Evolutionary conservation across 2,113 vertebrate genomes (phyloP).

Genomic region (Psilopsiagon aurifrons): DNA sequence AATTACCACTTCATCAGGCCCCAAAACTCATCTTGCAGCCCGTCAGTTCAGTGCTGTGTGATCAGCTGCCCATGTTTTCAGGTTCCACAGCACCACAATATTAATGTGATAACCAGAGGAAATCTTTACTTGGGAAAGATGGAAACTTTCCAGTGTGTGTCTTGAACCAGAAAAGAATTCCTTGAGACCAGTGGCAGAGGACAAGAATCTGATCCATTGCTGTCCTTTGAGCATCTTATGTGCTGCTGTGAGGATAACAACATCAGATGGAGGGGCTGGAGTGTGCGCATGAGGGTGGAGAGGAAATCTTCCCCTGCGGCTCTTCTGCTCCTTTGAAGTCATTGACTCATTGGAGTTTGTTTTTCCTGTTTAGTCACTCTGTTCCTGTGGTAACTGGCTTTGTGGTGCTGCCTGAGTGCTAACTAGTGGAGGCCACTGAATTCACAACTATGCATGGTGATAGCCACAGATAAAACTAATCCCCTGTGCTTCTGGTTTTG

Average conservation of each 20-base stretch:
- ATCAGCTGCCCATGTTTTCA: background rate
- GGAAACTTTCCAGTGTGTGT: background rate
- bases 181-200: background rate
- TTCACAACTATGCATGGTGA: background rate
- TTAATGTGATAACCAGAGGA: background rate
- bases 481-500: background rate
- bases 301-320: background rate
- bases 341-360: conserved; percentile 29
- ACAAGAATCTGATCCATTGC: background rate
- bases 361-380: conserved; percentile 14
- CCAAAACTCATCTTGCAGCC: background rate
- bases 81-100: background rate
- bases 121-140: background rate
- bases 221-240: background rate
- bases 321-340: conserved; percentile 38
- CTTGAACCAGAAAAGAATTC: background rate
- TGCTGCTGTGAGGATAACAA: background rate
- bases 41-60: background rate
- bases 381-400: conserved; percentile 39
- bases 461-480: background rate
- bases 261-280: background rate
- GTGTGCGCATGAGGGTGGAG: background rate
- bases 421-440: background rate
- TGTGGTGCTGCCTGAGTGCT: background rate
- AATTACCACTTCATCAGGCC: background rate